Conservation (phyloP, 2,888 invertebrate genomes). For the Andrena dorsata region DNA sequence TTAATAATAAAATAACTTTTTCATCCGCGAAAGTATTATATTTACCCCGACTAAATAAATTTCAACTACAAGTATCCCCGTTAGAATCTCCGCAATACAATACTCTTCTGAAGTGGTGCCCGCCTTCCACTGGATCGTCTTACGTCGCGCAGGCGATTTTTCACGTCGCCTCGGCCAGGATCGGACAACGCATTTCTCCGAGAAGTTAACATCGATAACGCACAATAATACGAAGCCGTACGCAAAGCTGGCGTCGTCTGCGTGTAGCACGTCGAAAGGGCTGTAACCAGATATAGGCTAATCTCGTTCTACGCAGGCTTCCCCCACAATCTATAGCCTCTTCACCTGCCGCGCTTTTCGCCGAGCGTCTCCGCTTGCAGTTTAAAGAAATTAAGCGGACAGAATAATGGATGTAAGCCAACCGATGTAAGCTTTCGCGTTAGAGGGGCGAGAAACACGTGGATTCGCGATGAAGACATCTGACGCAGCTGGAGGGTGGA, state of each 20-base stretch:
- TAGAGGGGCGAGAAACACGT: background rate
- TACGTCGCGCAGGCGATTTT: background rate
- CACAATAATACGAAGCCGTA: conserved; percentile 72
- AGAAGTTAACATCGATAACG: conserved; percentile 49
- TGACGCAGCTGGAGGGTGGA: background rate
- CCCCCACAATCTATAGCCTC: conserved; percentile 45
- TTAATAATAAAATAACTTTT: too few relatives aligned
- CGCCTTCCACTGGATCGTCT: background rate
- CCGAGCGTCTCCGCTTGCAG: conserved; percentile 27
- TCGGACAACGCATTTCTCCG: conserved; percentile 11
- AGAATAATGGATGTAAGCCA: conserved; percentile 37
- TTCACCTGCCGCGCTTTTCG: conserved; percentile 43
- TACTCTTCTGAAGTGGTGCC: too few relatives aligned
- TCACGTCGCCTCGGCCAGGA: background rate
- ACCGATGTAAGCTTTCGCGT: conserved; percentile 33
- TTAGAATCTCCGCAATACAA: too few relatives aligned
- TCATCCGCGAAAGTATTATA: too few relatives aligned
- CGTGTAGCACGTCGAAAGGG: conserved; percentile 69
- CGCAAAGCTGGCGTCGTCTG: conserved; percentile 40
- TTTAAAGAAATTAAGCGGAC: conserved; percentile 54
- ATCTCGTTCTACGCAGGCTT: conserved; percentile 71
- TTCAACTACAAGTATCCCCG: too few relatives aligned
- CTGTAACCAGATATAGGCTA: conserved; percentile 78
- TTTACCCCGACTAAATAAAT: too few relatives aligned
- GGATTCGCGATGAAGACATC: background rate